phyloP scores from a whole-genome alignment of 2,797 vertebrate genomes.

The Mionectes olivaceus region DNA sequence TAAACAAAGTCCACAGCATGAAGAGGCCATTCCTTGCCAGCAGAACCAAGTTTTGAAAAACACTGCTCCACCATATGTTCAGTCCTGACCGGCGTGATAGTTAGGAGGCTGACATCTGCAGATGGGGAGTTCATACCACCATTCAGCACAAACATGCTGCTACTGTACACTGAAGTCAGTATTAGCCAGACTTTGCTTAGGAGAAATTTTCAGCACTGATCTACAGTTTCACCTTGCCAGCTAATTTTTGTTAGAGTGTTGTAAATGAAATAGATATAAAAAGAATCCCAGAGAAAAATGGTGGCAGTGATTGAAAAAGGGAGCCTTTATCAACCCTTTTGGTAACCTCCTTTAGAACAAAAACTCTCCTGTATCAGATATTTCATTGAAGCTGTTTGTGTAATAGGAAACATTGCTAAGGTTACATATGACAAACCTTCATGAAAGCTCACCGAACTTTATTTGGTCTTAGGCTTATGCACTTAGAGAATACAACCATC shows the following conservation, averaged over 20 bases:
- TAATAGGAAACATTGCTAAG: background rate
- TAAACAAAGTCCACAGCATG: constrained; percentile 47
- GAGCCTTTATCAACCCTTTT: background rate
- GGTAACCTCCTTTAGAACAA: background rate
- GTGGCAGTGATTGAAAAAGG: background rate
- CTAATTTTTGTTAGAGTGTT: background rate
- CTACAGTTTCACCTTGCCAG: constrained; percentile 4
- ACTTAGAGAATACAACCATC: background rate
- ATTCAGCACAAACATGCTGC: constrained; percentile 12
- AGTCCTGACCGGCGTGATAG: constrained; percentile 23
- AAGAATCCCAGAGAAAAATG: background rate
- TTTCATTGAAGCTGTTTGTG: background rate
- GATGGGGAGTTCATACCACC: constrained; percentile 22
- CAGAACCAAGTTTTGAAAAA: constrained; percentile 55
- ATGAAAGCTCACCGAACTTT: background rate
- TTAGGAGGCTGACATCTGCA: constrained; percentile 39
- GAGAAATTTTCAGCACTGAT: constrained; percentile 5
- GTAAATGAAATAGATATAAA: background rate
- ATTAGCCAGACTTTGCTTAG: constrained; percentile 24
- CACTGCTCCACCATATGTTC: constrained; percentile 49
- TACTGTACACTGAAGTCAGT: background rate
- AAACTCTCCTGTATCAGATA: background rate
- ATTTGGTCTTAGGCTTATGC: background rate
- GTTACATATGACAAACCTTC: background rate
- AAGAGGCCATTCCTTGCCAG: constrained; percentile 48